Conservation (phyloP, 1,140 invertebrate species). For the Dendrolimus punctatus region DNA sequence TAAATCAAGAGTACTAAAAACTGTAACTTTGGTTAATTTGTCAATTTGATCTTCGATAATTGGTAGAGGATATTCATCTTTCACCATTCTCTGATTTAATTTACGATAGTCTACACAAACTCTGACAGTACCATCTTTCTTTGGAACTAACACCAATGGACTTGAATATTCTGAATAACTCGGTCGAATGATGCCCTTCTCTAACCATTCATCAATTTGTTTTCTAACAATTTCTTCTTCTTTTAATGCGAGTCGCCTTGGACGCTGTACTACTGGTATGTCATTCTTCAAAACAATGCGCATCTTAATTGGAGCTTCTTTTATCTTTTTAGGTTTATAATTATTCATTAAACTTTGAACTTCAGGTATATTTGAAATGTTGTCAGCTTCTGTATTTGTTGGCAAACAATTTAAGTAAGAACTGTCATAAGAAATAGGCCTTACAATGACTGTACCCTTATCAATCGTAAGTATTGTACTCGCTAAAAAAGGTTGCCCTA, state of each 20-base stretch:
- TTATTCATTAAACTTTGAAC: too few species aligned
- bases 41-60: constrained; percentile 19
- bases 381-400: too few species aligned
- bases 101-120: constrained; percentile 13
- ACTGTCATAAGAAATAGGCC: too few species aligned
- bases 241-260: constrained; percentile 13
- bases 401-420: too few species aligned
- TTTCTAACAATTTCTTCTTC: constrained; percentile 19
- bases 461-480: too few species aligned
- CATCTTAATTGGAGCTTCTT: constrained; percentile 5
- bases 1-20: constrained; percentile 19
- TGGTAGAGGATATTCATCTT: constrained; percentile 19
- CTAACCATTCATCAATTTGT: constrained; percentile 25
- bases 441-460: not conserved
- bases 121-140: constrained; percentile 5
- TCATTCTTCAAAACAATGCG: constrained; percentile 23
- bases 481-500: too few species aligned
- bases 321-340: too few species aligned
- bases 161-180: constrained; percentile 14
- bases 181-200: constrained; percentile 18
- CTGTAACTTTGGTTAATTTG: constrained; percentile 4
- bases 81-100: constrained; percentile 13
- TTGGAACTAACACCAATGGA: constrained; percentile 6
- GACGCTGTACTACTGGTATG: constrained; percentile 19
- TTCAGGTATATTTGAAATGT: too few species aligned